Evolutionary conservation across 2,797 vertebrate species (phyloP).

Genomic region (Phaenicophaeus curvirostris): DNA sequence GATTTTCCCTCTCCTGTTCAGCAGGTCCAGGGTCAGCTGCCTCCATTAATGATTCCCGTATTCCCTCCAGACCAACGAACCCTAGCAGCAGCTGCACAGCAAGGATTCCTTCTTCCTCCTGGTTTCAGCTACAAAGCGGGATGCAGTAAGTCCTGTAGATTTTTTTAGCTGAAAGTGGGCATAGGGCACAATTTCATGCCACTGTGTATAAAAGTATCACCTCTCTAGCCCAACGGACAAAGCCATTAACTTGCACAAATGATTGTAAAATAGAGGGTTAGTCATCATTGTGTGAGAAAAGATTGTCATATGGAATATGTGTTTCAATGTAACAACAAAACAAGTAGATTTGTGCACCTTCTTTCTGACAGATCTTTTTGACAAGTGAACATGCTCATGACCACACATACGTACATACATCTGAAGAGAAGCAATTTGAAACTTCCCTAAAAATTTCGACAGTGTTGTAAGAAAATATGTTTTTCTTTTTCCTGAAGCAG

Average conservation of each 20-base stretch:
- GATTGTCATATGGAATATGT: neutral
- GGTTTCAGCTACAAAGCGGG: constrained; percentile 98
- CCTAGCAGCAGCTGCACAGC: constrained; percentile 95
- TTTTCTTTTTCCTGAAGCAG: constrained; percentile 63
- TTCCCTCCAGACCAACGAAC: constrained; percentile 98
- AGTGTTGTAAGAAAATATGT: constrained; percentile 52
- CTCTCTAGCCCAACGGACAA: neutral
- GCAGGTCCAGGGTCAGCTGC: constrained; percentile 99
- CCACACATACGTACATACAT: neutral
- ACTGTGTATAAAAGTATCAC: neutral
- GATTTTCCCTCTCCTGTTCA: constrained; percentile 80
- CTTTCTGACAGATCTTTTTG: constrained; percentile 26
- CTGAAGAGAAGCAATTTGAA: constrained; percentile 43
- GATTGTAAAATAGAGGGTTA: neutral
- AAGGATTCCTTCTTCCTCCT: constrained; percentile 97
- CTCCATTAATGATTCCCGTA: constrained; percentile 97
- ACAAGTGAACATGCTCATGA: neutral
- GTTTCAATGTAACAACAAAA: neutral
- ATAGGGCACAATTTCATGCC: neutral
- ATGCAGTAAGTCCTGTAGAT: constrained; percentile 89
- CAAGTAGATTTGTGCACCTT: constrained; percentile 13
- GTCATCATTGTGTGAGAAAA: neutral
- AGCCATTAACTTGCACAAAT: neutral
- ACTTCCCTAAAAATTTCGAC: constrained; percentile 50
- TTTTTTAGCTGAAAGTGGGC: constrained; percentile 17